Percentiles rank a stretch among this genome's conserved stretches.
phyloP scores from a whole-genome alignment of 2,113 vertebrate species.

The Phodopus roborovskii region DNA sequence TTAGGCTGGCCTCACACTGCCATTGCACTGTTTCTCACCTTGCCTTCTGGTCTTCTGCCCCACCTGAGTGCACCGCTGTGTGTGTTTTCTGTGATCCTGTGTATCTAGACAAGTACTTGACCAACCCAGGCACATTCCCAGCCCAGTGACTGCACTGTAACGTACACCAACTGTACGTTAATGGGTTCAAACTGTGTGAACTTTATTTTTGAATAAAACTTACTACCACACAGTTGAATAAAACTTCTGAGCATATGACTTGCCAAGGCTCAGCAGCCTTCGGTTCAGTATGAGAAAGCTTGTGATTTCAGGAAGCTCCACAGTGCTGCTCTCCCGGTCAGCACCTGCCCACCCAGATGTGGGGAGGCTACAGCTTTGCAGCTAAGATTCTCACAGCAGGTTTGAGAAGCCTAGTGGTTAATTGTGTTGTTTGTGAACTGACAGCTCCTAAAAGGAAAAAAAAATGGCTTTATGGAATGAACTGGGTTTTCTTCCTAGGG shows the following conservation, averaged over 20 bases:
- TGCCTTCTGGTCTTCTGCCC: no score
- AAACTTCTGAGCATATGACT: neutral
- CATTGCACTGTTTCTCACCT: neutral
- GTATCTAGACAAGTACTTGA: neutral
- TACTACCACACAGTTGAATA: neutral
- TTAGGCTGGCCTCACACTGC: neutral
- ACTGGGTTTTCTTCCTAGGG: neutral
- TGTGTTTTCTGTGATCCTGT: neutral
- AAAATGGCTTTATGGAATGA: neutral
- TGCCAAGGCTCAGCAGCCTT: neutral
- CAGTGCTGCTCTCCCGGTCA: neutral
- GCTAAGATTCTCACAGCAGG: neutral
- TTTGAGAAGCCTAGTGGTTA: neutral
- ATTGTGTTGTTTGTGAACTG: conserved; percentile 22
- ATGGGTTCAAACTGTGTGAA: neutral
- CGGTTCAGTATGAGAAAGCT: neutral
- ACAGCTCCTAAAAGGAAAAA: neutral
- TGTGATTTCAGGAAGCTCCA: neutral
- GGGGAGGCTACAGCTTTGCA: neutral
- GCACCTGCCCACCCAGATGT: neutral
- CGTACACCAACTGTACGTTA: neutral
- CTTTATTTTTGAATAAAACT: neutral
- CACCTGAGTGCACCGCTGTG: neutral
- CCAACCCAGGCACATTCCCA: neutral
- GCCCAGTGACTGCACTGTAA: no score